Evolutionary conservation across 2,888 invertebrate genomes (phyloP).

Genomic region (Dorcus hopei): DNA sequence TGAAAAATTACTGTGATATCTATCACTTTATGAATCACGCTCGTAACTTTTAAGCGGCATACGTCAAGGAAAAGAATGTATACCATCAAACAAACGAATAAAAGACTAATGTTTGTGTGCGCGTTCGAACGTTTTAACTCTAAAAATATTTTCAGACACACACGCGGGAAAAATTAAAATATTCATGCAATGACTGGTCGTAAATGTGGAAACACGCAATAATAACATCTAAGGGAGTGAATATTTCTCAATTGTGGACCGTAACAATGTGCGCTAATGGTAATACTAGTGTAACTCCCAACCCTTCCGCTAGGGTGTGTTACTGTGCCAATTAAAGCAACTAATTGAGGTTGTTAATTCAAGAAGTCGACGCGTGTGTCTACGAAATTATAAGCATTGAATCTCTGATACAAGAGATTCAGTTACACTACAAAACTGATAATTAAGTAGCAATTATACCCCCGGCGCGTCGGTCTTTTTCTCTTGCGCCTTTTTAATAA

Average conservation of each 20-base stretch:
- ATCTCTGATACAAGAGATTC: constrained; percentile 7
- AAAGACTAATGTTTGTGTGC: no score
- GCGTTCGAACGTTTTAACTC: no score
- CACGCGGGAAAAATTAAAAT: constrained; percentile 10
- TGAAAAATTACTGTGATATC: no score
- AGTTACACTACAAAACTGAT: background rate
- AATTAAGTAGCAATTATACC: background rate
- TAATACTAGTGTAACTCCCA: constrained; percentile 29
- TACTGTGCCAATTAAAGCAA: constrained; percentile 29
- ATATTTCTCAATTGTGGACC: constrained; percentile 17
- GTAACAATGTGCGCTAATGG: constrained; percentile 30
- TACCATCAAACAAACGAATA: no score
- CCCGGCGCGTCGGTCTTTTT: no score
- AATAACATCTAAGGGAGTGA: constrained; percentile 12
- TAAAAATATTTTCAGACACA: no score
- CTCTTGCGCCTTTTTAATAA: no score
- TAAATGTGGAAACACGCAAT: constrained; percentile 18
- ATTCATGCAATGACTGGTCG: constrained; percentile 15
- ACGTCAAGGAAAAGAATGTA: no score
- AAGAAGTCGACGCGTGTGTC: constrained; percentile 20
- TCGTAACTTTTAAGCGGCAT: no score
- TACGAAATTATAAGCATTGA: constrained; percentile 20
- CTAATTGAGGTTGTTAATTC: constrained; percentile 23
- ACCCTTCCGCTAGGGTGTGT: constrained; percentile 33
- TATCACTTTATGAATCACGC: no score